These are phyloP conservation scores for Pterois miles DNA, from an alignment of 2,797 vertebrate genomes.

Conservation along the genomic window DNA sequence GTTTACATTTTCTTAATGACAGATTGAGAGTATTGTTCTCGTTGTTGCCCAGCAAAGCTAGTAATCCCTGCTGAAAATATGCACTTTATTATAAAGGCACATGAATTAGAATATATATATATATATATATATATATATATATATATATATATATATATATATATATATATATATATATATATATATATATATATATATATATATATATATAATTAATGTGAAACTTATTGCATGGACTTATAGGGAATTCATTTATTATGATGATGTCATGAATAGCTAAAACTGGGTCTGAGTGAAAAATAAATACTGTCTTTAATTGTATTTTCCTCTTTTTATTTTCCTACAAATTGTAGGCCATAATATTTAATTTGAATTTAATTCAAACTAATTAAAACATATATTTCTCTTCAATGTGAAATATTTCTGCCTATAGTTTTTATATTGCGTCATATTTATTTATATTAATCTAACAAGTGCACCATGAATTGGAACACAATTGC, in stretches of 20 bases:
- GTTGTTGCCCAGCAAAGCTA: constrained; percentile 69
- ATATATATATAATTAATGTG: too few species aligned
- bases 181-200: too few species aligned
- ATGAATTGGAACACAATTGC: neutral
- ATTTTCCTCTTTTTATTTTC: neutral
- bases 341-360: neutral
- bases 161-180: too few species aligned
- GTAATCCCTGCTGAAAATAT: constrained; percentile 61
- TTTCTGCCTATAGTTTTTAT: neutral
- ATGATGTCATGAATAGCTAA: neutral
- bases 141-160: too few species aligned
- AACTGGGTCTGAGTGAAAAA: neutral
- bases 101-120: constrained; percentile 4
- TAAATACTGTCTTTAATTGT: neutral
- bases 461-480: neutral
- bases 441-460: neutral
- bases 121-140: too few species aligned
- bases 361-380: neutral
- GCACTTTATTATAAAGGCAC: constrained; percentile 20
- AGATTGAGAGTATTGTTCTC: constrained; percentile 62
- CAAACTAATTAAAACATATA: neutral
- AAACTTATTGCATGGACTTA: neutral
- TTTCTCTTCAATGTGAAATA: neutral
- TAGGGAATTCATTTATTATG: neutral
- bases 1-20: constrained; percentile 63